Percentiles rank a stretch among this genome's conserved stretches.
Evolutionary conservation across 2,888 invertebrate species (phyloP).

Genomic region (Drosophila anomalata): DNA sequence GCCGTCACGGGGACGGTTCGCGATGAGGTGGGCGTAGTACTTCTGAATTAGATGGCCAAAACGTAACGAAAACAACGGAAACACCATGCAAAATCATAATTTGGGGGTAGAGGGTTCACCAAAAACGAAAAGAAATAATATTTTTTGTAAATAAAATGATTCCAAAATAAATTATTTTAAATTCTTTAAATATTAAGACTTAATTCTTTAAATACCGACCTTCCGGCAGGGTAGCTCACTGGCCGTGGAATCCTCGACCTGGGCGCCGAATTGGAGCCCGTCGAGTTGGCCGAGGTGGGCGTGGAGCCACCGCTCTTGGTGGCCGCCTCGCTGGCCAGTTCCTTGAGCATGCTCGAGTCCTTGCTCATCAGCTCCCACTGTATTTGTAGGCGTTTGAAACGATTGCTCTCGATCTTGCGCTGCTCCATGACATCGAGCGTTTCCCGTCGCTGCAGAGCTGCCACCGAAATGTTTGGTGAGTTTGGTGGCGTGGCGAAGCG

Average conservation of each 20-base stretch:
- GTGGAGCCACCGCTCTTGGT: constrained; percentile 84
- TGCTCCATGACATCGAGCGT: constrained; percentile 79
- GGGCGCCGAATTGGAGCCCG: constrained; percentile 68
- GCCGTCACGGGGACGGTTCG: constrained; percentile 30
- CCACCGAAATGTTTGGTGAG: constrained; percentile 89
- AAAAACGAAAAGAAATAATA: constrained; percentile 47
- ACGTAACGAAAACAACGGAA: constrained; percentile 21
- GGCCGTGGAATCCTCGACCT: constrained; percentile 84
- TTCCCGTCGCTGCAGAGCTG: constrained; percentile 63
- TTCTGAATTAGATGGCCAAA: constrained; percentile 42
- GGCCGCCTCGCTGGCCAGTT: constrained; percentile 81
- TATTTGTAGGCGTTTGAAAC: constrained; percentile 84
- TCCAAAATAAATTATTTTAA: constrained; percentile 33
- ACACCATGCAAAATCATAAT: constrained; percentile 56
- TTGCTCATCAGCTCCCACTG: constrained; percentile 84
- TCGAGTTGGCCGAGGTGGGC: constrained; percentile 81
- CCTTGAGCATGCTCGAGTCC: constrained; percentile 83
- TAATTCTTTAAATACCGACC: constrained; percentile 71
- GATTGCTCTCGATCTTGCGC: constrained; percentile 83
- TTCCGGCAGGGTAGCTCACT: constrained; percentile 84
- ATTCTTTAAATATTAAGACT: neutral
- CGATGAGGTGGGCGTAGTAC: constrained; percentile 51
- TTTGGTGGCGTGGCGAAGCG: constrained; percentile 88
- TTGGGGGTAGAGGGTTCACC: neutral
- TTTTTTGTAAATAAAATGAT: constrained; percentile 46